Conservation (phyloP, 2,113 vertebrate genomes). For the Motacilla alba region DNA sequence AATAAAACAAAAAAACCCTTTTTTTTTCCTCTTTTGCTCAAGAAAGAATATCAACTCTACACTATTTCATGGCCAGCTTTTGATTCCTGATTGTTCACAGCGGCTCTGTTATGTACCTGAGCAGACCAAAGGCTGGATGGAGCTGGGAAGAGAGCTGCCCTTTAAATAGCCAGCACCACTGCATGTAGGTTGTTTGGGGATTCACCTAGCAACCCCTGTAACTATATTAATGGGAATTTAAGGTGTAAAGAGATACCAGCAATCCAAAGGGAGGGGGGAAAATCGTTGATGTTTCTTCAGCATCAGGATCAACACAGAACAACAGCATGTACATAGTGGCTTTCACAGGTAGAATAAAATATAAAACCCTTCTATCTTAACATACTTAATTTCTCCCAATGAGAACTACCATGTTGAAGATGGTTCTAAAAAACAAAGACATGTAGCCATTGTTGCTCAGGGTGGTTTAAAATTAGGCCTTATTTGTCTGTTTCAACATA, state of each 20-base stretch:
- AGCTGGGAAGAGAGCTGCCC: neutral
- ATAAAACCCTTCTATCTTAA: neutral
- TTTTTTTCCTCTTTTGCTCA: neutral
- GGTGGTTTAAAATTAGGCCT: neutral
- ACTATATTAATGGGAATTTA: neutral
- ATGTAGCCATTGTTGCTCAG: neutral
- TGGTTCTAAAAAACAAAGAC: neutral
- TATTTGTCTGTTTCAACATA: neutral
- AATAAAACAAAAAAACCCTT: neutral
- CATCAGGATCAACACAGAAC: neutral
- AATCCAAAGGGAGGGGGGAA: rapidly evolving
- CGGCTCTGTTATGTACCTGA: rapidly evolving
- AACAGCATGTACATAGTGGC: neutral
- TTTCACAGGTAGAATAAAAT: neutral
- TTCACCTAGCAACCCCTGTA: neutral
- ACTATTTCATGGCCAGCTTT: neutral
- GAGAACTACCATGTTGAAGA: neutral
- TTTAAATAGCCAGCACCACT: neutral
- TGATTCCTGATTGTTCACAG: neutral
- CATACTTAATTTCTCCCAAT: neutral
- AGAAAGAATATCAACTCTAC: neutral
- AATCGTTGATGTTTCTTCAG: neutral
- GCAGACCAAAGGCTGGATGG: neutral
- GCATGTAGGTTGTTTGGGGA: neutral
- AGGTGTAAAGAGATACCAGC: neutral